Evolutionary conservation across 2,797 vertebrate genomes (phyloP).

Genomic region (Coregonus suidteri): DNA sequence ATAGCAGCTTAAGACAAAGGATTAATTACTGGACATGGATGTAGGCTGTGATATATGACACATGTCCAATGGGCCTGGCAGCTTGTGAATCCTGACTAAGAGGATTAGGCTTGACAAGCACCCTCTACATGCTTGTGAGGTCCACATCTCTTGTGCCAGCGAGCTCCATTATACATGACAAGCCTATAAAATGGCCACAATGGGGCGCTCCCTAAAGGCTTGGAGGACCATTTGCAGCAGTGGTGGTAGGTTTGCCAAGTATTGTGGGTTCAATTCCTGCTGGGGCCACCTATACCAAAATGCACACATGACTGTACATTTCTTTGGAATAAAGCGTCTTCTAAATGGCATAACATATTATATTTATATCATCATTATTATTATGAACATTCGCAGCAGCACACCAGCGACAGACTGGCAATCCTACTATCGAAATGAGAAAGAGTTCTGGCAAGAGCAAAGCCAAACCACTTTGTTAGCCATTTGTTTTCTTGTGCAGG

Average conservation of each 20-base stretch:
- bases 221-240: conserved; percentile 8
- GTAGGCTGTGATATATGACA: conserved; percentile 52
- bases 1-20: conserved; percentile 42
- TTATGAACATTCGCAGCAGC: background rate
- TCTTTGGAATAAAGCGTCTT: background rate
- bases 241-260: background rate
- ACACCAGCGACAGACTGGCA: background rate
- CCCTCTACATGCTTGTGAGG: conserved; percentile 36
- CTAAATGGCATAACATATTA: background rate
- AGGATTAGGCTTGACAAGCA: conserved; percentile 65
- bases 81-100: conserved; percentile 70
- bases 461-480: background rate
- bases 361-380: background rate
- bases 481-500: background rate
- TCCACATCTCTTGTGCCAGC: conserved; percentile 28
- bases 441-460: background rate
- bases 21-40: conserved; percentile 27
- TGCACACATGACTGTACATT: background rate
- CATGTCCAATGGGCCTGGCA: conserved; percentile 54
- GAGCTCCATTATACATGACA: conserved; percentile 15
- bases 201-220: conserved; percentile 29
- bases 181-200: conserved; percentile 13
- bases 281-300: background rate
- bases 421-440: background rate
- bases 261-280: background rate